Conservation (phyloP, 2,888 invertebrate species). For the Anorthoa munda region DNA sequence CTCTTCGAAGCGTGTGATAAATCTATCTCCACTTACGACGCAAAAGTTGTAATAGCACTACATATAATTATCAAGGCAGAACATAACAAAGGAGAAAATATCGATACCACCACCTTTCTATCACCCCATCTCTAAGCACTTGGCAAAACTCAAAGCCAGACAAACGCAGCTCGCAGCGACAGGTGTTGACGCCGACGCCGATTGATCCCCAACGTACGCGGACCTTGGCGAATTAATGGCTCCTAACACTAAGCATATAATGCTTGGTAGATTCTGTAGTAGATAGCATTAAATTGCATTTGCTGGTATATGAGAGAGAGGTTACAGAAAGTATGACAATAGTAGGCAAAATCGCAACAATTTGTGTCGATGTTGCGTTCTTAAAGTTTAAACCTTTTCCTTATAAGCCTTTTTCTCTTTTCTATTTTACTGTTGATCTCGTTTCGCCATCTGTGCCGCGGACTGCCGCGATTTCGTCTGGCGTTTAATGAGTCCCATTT, state of each 20-base stretch:
- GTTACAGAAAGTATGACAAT: background rate
- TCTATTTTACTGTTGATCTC: no score
- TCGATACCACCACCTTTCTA: constrained; percentile 35
- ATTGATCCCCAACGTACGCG: constrained; percentile 54
- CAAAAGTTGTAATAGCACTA: no score
- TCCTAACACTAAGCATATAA: constrained; percentile 35
- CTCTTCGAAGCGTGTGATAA: no score
- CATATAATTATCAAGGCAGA: no score
- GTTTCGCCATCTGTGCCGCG: no score
- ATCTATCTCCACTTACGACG: no score
- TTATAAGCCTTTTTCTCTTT: no score
- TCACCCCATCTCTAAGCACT: constrained; percentile 60
- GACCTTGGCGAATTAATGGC: constrained; percentile 57
- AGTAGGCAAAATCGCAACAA: no score
- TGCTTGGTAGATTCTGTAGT: background rate
- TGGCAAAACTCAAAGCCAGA: constrained; percentile 68
- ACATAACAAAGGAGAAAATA: constrained; percentile 6
- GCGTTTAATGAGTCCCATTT: no score
- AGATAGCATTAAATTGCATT: background rate
- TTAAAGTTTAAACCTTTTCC: no score
- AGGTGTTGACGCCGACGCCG: constrained; percentile 73
- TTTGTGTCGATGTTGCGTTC: background rate
- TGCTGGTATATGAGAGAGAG: background rate
- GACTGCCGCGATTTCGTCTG: no score
- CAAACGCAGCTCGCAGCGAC: constrained; percentile 82